Evolutionary conservation across 2,888 invertebrate genomes (phyloP), one percentile per base, ranked within the genome.

Genomic region (Drosophila macrothrix): DNA sequence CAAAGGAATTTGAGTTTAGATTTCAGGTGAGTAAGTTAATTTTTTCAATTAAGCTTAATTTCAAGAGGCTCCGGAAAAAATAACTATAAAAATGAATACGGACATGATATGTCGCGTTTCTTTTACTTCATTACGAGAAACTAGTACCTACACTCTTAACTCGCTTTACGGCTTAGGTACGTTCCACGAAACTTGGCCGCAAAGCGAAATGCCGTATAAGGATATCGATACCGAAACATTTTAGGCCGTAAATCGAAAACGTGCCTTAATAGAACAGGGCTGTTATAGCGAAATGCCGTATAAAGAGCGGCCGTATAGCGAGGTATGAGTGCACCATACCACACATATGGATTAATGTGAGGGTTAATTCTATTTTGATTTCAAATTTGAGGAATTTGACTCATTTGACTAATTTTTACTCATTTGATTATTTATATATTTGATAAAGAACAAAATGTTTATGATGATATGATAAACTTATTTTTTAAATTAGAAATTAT

Each of bases 1-100:
- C 97, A 97, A 94, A 95, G 97, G 93, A 97, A 98, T 94, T 95
- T 97, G 91, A 97, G 97, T 92, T 94, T 97, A 93, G 97, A 97
- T 94, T 97, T 97, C 94, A 96, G 97, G 97, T 97, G 76, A 92
- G 93, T 97, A 76, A 92, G 93, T 90, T 29, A 6, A 10, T 7
- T 7, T 33, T 1, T 35, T 49, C 16, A 14, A n/a, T 28, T 29
- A 39, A 29, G 7, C 0, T 41, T 16, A 9, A 10, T 16, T 58
- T 28, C 3, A 56, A 39, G n/a, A 14, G 0, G n/a, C 5, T 19
- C 4, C 14, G 12, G 0, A 29, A 56, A 39, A 39, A 39, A 29
- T 25, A 2, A 29, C n/a, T 29, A 7, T 7, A 29, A 7, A 29
- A 29, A 29, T 22, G 6, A 14, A 43, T 6, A n/a, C 41, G 41